Conservation (phyloP, 1,140 invertebrate genomes). For the Hypsibius dujardini region DNA sequence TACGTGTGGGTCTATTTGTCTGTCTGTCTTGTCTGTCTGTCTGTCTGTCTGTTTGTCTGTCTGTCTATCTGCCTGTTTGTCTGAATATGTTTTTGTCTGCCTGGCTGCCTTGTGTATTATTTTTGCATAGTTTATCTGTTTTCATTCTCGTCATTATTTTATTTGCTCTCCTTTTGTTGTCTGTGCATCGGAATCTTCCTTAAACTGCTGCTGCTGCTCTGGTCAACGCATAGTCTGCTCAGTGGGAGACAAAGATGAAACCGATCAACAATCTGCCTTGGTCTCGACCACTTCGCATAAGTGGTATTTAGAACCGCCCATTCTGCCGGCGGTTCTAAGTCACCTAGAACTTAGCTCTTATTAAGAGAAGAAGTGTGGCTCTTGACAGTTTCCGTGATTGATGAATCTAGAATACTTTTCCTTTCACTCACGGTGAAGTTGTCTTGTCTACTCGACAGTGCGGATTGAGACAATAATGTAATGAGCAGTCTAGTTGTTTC, state of each 20-base stretch:
- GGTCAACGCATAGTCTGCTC: not conserved
- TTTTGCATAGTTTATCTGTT: no score
- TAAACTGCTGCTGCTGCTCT: not conserved
- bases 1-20: not conserved
- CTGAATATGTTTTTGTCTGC: no score
- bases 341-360: not conserved
- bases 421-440: not conserved
- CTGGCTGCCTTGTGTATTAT: no score
- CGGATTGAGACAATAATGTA: not conserved
- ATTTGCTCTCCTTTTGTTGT: no score
- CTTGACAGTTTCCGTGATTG: not conserved
- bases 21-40: no score
- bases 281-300: not conserved
- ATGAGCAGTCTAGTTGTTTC: not conserved
- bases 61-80: no score
- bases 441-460: not conserved
- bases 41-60: no score
- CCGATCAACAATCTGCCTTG: no score
- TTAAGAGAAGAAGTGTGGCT: not conserved
- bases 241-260: no score
- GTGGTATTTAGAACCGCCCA: not conserved
- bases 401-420: not conserved
- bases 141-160: no score
- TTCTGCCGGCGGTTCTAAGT: slow-evolving; percentile 5
- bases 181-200: no score